Percentiles rank a stretch among this genome's conserved stretches.
Conservation (phyloP, 1,140 invertebrate genomes). For the Drosophila pruinosa region DNA sequence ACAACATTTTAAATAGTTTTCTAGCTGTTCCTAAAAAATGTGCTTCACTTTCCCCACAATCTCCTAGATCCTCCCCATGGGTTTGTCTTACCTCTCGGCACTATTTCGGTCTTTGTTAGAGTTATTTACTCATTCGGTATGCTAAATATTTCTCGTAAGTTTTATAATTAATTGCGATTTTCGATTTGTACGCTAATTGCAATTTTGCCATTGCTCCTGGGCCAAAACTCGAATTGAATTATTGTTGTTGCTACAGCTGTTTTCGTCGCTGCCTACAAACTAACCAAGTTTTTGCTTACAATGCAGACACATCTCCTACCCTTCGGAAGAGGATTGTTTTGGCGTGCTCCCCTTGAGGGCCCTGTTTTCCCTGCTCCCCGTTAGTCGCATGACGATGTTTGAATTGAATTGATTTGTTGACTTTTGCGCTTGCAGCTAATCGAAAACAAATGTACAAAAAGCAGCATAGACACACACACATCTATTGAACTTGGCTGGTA, state of each 20-base stretch:
- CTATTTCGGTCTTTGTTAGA: not conserved
- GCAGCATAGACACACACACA: conserved; percentile 16
- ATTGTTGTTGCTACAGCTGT: not conserved
- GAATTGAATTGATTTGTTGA: conserved; percentile 74
- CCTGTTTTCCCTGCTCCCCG: not conserved
- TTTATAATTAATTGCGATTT: conserved; percentile 74
- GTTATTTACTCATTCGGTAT: conserved; percentile 38
- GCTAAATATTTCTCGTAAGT: conserved; percentile 48
- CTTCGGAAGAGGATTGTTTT: not conserved
- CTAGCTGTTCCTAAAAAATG: too few relatives aligned
- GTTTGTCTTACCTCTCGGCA: not conserved
- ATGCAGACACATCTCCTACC: not conserved
- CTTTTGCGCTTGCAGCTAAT: conserved; percentile 70
- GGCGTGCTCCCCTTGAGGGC: not conserved
- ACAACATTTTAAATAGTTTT: too few relatives aligned
- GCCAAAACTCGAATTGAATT: conserved; percentile 11
- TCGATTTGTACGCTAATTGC: conserved; percentile 67
- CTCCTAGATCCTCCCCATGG: not conserved
- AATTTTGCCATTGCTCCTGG: conserved; percentile 60
- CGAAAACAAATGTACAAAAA: conserved; percentile 71
- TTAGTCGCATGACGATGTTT: conserved; percentile 42
- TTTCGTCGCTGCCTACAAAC: not conserved
- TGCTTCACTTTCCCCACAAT: not conserved
- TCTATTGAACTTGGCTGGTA: not conserved
- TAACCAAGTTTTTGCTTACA: not conserved